Percentiles rank a stretch among this genome's conserved stretches.
These are phyloP conservation scores for Drosophila biarmipes DNA, from an alignment of 1,140 invertebrate genomes.

Conservation along the genomic window DNA sequence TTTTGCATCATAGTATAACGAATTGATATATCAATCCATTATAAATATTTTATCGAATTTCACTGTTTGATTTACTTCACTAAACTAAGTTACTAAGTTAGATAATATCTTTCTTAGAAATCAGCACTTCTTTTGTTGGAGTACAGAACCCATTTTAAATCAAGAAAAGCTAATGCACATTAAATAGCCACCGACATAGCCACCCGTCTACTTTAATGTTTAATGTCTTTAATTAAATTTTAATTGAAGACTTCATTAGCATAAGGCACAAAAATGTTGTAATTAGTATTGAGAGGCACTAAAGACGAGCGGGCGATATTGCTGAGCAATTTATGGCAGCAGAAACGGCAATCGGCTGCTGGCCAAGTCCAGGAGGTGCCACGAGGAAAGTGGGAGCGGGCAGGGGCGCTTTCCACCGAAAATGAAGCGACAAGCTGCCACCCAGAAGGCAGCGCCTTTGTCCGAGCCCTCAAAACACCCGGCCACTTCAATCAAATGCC, in stretches of 20 bases:
- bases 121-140: too few species aligned
- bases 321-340: constrained; percentile 39
- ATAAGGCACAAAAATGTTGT: constrained; percentile 50
- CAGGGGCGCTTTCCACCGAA: constrained; percentile 20
- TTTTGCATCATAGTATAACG: too few species aligned
- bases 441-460: constrained; percentile 37
- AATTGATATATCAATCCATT: too few species aligned
- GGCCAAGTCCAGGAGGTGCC: constrained; percentile 10
- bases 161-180: too few species aligned
- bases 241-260: constrained; percentile 48
- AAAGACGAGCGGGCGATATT: constrained; percentile 18
- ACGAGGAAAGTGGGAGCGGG: not conserved
- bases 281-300: constrained; percentile 41
- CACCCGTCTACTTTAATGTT: not conserved
- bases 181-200: not conserved
- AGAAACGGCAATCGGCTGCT: constrained; percentile 15
- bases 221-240: constrained; percentile 40
- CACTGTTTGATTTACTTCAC: too few species aligned
- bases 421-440: constrained; percentile 55
- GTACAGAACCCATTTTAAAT: too few species aligned
- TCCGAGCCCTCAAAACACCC: constrained; percentile 15
- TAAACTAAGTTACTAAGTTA: too few species aligned
- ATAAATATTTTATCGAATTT: too few species aligned
- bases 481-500: constrained; percentile 57
- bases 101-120: too few species aligned